Conservation (phyloP, 2,888 invertebrate species). For the Caenorhabditis imperialis region DNA sequence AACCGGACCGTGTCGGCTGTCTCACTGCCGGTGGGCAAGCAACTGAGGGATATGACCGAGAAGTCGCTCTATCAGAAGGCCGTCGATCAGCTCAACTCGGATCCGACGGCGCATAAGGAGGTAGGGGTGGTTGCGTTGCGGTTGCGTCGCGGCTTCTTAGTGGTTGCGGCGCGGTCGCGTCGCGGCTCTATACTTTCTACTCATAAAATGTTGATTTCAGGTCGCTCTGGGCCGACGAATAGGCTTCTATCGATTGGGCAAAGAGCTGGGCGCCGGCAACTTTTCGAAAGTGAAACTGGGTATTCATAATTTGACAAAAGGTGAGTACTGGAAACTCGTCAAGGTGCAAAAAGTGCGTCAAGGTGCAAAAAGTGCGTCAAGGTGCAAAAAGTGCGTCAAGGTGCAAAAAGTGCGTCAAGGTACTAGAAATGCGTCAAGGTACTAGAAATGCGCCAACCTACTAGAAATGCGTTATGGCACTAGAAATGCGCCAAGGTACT, state of each 20-base stretch:
- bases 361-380: too few relatives aligned
- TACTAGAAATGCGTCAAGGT: too few relatives aligned
- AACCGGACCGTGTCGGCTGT: slow-evolving; percentile 64
- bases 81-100: slow-evolving; percentile 65
- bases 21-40: slow-evolving; percentile 63
- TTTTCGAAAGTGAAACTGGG: slow-evolving; percentile 87
- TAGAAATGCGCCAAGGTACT: too few relatives aligned
- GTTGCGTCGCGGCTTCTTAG: too few relatives aligned
- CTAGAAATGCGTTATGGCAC: too few relatives aligned
- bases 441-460: too few relatives aligned
- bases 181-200: too few relatives aligned
- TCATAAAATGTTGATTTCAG: slow-evolving; percentile 30
- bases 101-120: slow-evolving; percentile 81
- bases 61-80: slow-evolving; percentile 63
- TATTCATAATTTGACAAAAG: slow-evolving; percentile 85
- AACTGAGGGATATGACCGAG: slow-evolving; percentile 51
- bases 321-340: too few relatives aligned
- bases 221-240: slow-evolving; percentile 85
- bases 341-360: too few relatives aligned
- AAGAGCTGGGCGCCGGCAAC: slow-evolving; percentile 86
- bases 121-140: slow-evolving; percentile 31
- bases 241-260: slow-evolving; percentile 85
- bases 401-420: too few relatives aligned
- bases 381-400: too few relatives aligned
- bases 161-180: too few relatives aligned